Evolutionary conservation across 2,888 invertebrate genomes (phyloP), one percentile per base, ranked within the genome.

Genomic region (Hofmannophila pseudospretella): DNA sequence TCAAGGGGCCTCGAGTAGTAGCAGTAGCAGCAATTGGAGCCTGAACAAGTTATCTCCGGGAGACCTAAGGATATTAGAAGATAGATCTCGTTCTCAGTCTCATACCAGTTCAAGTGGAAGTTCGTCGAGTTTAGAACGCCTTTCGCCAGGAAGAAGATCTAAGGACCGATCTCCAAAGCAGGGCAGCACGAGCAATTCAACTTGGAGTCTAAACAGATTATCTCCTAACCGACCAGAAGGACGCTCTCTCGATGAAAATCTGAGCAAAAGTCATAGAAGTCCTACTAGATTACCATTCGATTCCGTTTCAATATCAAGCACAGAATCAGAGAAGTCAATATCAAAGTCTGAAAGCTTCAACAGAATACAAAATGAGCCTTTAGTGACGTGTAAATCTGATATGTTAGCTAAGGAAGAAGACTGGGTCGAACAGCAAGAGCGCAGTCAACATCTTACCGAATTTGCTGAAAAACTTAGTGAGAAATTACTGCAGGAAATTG

Each of bases 381-480:
- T 88, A n/a, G 69, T 88, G 1, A 88, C 86, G 0, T 88, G 86
- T 46, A 88, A 86, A 52, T 88, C 85, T 7, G 88, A 88, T 41
- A 87, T 88, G 70, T 39, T 87, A 27, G 60, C 69, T 14, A 85
- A 81, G 47, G 82, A 85, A 51, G 87, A 88, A 33, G 87, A 82
- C 23, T 92, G 92, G 91, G 54, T 69, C 36, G 90, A 91, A 51
- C 74, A 71, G 40, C 59, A 61, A 45, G 91, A 92, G 45, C 90
- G 91, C 47, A 88, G 89, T 44, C 90, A 90, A 54, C 93, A 94
- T 62, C 81, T 94, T 43, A 91, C 92, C 1, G 93, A 94, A 55
- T 94, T 94, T 56, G 94, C 94, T 1, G 94, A 95, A 60, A 92
- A 93, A 62, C 77, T 95, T n/a, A 93, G 93, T 60, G 94, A 94